Evolutionary conservation across 2,888 invertebrate species (phyloP), one percentile per base, ranked within the genome.

Genomic region (Phengaris arion): DNA sequence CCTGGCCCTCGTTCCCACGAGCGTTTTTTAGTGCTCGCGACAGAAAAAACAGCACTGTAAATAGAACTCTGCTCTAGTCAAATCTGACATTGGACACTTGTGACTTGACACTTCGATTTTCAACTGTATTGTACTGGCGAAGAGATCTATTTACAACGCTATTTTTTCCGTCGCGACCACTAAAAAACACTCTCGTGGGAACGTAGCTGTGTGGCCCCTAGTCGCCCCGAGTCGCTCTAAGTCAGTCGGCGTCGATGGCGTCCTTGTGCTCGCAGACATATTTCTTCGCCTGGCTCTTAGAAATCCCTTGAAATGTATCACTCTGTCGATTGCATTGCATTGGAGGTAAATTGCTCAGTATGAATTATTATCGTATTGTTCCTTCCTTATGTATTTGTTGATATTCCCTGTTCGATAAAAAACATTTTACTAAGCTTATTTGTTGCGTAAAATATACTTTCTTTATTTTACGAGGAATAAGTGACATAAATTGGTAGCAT

Each of bases 281-380:
- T 59, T 22, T 59, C 59, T 22, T 22, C 59, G 59, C 59, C 59
- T 6, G 22, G 59, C 59, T 59, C 59, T 22, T 22, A 59, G 59
- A 59, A 59, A 59, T 59, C 59, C 59, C 10, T 9, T 22, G 59
- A 59, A 59, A 59, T 59, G 22, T 59, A 59, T 59, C 59, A 59
- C 59, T 22, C 54, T 35, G 35, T 45, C 64, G 64, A 64, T 64
- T 64, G 64, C 64, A 64, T 22, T 59, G 64, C 64, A 64, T 22
- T 59, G 64, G 35, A 13, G 35, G 12, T 35, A 12, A 57, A 64
- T 45, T 13, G 64, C 15, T 45, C 6, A 10, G 64, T 64, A 3
- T 64, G 35, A 45, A 64, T 64, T 64, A 64, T 64, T 64, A 35
- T 6, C 35, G 64, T 64, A 35, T 12, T 64, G 64, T 64, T 45